These are phyloP conservation scores for Cryptomyrus ogoouensis DNA, from an alignment of 2,113 vertebrate species.

Conservation along the genomic window DNA sequence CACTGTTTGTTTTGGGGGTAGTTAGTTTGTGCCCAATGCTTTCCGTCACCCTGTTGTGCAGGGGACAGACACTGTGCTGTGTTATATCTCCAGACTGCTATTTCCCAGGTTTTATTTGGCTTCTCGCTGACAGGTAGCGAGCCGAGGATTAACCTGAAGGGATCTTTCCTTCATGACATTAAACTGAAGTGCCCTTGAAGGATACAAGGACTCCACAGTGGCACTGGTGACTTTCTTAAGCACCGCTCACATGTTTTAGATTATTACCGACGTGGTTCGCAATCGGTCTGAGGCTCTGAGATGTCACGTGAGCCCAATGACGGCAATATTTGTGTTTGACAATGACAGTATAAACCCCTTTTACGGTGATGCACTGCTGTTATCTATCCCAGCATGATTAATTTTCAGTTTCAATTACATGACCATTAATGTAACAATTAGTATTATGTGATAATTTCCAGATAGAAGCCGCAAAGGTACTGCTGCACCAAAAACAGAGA, in stretches of 20 bases:
- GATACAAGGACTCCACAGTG: conserved; percentile 34
- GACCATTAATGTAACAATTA: neutral
- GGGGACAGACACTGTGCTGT: neutral
- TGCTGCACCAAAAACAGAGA: neutral
- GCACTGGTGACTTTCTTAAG: conserved; percentile 7
- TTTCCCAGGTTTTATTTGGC: conserved; percentile 45
- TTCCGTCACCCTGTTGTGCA: neutral
- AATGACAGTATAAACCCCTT: neutral
- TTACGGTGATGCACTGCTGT: neutral
- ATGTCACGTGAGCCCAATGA: neutral
- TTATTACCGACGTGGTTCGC: neutral
- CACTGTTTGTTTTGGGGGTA: conserved; percentile 6
- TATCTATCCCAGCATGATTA: neutral
- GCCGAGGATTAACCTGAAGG: conserved; percentile 51
- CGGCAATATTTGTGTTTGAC: neutral
- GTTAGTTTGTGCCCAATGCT: conserved; percentile 24
- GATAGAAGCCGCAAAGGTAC: neutral
- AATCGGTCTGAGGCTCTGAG: neutral
- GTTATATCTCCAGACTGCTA: conserved; percentile 8
- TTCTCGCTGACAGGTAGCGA: conserved; percentile 51
- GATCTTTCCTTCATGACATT: conserved; percentile 37
- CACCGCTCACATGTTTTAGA: neutral
- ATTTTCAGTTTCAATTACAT: neutral
- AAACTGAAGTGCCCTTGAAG: conserved; percentile 40
- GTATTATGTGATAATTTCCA: neutral